Percentiles rank a stretch among this genome's conserved stretches.
These are phyloP conservation scores for Nestor notabilis DNA, from an alignment of 2,113 vertebrate genomes.

Conservation along the genomic window DNA sequence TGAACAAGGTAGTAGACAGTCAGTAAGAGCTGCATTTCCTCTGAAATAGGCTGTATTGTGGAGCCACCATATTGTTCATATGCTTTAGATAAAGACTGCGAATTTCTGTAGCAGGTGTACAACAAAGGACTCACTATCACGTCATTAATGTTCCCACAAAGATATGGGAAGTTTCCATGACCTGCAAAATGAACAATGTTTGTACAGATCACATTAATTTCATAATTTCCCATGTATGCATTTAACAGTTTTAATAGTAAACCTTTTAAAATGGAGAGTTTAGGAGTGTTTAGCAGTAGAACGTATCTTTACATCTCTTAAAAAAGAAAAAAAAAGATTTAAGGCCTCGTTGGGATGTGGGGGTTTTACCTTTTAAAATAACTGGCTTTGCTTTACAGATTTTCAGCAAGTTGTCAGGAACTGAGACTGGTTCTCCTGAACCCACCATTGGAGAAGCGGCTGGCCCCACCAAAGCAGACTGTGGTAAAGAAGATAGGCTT, in stretches of 20 bases:
- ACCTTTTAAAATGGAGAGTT: background rate
- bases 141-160: constrained; percentile 90
- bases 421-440: constrained; percentile 83
- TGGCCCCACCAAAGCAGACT: constrained; percentile 69
- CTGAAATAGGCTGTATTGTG: constrained; percentile 87
- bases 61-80: constrained; percentile 88
- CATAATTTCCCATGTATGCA: background rate
- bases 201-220: background rate
- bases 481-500: constrained; percentile 72
- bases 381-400: constrained; percentile 92
- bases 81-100: constrained; percentile 87
- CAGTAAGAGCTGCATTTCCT: constrained; percentile 96
- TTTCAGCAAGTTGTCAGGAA: constrained; percentile 91
- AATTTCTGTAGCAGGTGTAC: constrained; percentile 90
- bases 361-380: constrained; percentile 89
- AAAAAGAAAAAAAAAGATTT: background rate
- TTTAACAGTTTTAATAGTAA: background rate
- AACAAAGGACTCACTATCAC: constrained; percentile 90
- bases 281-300: background rate
- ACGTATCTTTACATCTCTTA: background rate
- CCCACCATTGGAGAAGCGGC: constrained; percentile 69
- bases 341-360: background rate
- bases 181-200: constrained; percentile 72
- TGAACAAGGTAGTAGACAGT: constrained; percentile 98
- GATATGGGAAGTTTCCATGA: constrained; percentile 90